These are phyloP conservation scores for Crax fasciolata DNA, from an alignment of 2,797 vertebrate genomes.

Conservation along the genomic window DNA sequence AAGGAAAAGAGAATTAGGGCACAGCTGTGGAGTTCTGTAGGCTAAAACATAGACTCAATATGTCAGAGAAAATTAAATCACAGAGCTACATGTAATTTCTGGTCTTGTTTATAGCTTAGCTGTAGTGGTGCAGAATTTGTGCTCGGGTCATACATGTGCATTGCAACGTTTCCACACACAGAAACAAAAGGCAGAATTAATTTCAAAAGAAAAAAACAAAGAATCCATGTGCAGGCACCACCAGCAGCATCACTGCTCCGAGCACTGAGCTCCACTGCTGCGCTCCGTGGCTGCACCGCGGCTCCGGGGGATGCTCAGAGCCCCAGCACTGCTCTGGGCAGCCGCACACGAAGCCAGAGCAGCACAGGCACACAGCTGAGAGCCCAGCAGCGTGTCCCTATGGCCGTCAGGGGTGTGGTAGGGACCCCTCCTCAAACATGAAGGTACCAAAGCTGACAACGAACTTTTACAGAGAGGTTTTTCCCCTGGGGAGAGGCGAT, in stretches of 20 bases:
- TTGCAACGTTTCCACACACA: not conserved
- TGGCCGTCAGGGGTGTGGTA: rapidly evolving
- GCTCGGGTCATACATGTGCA: conserved; percentile 29
- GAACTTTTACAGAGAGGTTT: not conserved
- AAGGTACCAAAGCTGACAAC: not conserved
- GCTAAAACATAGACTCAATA: conserved; percentile 94
- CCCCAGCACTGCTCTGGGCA: not conserved
- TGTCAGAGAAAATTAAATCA: conserved; percentile 94
- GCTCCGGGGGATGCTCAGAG: not conserved
- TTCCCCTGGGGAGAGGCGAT: not conserved
- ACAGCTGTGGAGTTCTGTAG: conserved; percentile 92
- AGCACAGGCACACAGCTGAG: not conserved
- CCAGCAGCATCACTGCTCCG: not conserved
- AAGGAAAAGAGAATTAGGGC: conserved; percentile 90
- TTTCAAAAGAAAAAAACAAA: not conserved
- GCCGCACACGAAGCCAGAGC: not conserved
- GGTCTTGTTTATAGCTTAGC: conserved; percentile 36
- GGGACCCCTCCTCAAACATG: not conserved
- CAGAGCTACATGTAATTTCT: conserved; percentile 72
- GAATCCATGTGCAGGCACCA: not conserved
- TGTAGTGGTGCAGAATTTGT: conserved; percentile 65
- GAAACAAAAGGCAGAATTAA: not conserved
- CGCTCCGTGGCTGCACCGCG: not conserved
- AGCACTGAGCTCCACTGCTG: too few relatives aligned
- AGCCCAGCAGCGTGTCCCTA: not conserved